These are phyloP conservation scores for Sclerodermus sp. DNA, from an alignment of 2,888 invertebrate species.

Conservation along the genomic window DNA sequence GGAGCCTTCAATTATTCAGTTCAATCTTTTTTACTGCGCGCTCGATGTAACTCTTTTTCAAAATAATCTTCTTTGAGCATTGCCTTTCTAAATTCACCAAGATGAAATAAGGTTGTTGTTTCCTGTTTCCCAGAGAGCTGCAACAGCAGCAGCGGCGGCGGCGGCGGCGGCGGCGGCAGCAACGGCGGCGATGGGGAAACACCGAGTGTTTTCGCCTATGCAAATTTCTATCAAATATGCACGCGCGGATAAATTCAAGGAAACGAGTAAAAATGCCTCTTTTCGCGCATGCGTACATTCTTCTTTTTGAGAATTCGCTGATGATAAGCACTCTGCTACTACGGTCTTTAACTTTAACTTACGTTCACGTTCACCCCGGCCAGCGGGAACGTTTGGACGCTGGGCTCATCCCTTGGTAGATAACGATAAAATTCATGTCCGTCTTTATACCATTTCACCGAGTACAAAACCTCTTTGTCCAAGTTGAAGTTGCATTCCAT, in stretches of 20 bases:
- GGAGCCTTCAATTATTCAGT: too few relatives aligned
- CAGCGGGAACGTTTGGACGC: slow-evolving; percentile 52
- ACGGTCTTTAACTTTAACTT: slow-evolving; percentile 29
- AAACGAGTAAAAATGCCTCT: too few relatives aligned
- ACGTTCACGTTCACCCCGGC: slow-evolving; percentile 57
- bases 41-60: too few relatives aligned
- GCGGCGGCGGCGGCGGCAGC: neutral
- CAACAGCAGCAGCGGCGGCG: neutral
- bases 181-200: neutral
- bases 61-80: too few relatives aligned
- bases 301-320: neutral
- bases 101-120: too few relatives aligned
- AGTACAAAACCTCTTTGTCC: slow-evolving; percentile 56
- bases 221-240: too few relatives aligned
- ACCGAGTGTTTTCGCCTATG: too few relatives aligned
- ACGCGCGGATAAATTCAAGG: too few relatives aligned
- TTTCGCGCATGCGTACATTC: neutral
- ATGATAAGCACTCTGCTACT: neutral
- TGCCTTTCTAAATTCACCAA: too few relatives aligned
- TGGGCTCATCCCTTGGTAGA: slow-evolving; percentile 55
- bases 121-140: neutral
- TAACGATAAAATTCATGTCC: slow-evolving; percentile 58
- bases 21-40: too few relatives aligned
- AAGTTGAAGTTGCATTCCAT: slow-evolving; percentile 58
- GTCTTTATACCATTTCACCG: slow-evolving; percentile 60